Percentiles rank a stretch among this genome's conserved stretches.
Evolutionary conservation across 2,113 vertebrate genomes (phyloP).

Genomic region (Lates calcarifer): DNA sequence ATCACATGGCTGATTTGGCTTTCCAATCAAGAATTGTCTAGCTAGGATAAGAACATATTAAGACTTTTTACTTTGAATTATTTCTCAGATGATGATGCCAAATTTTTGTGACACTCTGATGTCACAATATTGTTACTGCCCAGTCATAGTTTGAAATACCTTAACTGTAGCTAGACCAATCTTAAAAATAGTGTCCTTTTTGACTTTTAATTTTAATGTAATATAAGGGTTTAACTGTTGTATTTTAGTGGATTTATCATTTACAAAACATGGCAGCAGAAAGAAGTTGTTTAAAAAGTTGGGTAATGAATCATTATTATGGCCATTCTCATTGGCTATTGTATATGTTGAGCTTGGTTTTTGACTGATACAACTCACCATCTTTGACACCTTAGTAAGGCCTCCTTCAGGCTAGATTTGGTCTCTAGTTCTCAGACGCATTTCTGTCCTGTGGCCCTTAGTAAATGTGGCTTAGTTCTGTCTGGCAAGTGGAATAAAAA

Average conservation of each 20-base stretch:
- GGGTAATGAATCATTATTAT: neutral
- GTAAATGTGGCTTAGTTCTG: neutral
- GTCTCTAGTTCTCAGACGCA: neutral
- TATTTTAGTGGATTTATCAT: neutral
- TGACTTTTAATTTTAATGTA: neutral
- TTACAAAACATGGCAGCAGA: neutral
- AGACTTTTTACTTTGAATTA: no score
- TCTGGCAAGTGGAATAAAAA: slow-evolving; percentile 4
- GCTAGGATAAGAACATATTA: neutral
- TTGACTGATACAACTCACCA: no score
- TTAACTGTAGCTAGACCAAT: neutral
- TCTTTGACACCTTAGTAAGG: neutral
- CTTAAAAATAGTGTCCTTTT: neutral
- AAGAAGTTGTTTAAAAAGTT: no score
- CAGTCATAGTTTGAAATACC: neutral
- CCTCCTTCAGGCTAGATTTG: neutral
- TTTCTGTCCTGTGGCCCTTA: slow-evolving; percentile 14
- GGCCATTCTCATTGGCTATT: neutral
- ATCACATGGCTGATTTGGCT: neutral
- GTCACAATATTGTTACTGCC: neutral
- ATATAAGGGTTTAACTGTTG: neutral
- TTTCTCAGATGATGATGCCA: no score
- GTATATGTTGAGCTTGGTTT: neutral
- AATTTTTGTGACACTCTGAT: no score
- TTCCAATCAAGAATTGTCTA: neutral